A percentile compares a stretch with the other conserved stretches of the same genome.
These are phyloP conservation scores for Benthosema pterotum DNA, from an alignment of 2,797 vertebrate genomes.

Conservation along the genomic window DNA sequence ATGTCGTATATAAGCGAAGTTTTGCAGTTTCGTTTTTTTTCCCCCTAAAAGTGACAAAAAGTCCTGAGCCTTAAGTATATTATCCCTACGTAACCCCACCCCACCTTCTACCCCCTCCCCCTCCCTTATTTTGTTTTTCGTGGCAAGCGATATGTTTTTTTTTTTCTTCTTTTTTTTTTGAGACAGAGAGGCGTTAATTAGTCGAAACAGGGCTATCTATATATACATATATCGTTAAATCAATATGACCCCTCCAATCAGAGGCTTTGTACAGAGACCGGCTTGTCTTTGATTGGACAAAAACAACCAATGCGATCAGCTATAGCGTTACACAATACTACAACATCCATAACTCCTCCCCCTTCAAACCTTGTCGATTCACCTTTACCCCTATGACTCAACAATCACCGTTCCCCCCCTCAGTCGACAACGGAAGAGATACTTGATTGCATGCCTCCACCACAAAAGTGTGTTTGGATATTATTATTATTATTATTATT, in stretches of 20 bases:
- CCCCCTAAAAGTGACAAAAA: too few species aligned
- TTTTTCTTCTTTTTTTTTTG: too few species aligned
- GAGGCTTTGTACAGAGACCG: constrained; percentile 59
- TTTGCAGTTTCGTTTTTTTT: too few species aligned
- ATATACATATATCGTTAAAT: too few species aligned
- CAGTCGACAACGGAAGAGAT: constrained; percentile 45
- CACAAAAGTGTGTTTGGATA: constrained; percentile 65
- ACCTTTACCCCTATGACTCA: constrained; percentile 47
- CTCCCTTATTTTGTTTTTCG: too few species aligned
- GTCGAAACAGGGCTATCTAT: constrained; percentile 63
- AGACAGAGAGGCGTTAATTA: constrained; percentile 33
- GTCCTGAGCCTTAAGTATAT: too few species aligned
- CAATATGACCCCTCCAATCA: constrained; percentile 66
- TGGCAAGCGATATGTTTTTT: too few species aligned
- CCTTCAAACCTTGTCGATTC: constrained; percentile 44
- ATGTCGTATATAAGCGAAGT: too few species aligned
- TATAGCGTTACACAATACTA: constrained; percentile 58
- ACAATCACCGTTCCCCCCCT: constrained; percentile 52
- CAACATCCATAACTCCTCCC: constrained; percentile 3
- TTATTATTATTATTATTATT: too few species aligned
- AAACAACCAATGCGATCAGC: constrained; percentile 42
- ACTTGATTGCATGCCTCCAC: constrained; percentile 76
- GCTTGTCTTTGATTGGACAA: constrained; percentile 63
- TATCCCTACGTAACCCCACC: too few species aligned
- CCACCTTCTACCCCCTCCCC: too few species aligned